A percentile compares a stretch with the other conserved stretches of the same genome.
These are phyloP conservation scores for Lutraria lutraria DNA, from an alignment of 2,888 invertebrate species.

Conservation along the genomic window DNA sequence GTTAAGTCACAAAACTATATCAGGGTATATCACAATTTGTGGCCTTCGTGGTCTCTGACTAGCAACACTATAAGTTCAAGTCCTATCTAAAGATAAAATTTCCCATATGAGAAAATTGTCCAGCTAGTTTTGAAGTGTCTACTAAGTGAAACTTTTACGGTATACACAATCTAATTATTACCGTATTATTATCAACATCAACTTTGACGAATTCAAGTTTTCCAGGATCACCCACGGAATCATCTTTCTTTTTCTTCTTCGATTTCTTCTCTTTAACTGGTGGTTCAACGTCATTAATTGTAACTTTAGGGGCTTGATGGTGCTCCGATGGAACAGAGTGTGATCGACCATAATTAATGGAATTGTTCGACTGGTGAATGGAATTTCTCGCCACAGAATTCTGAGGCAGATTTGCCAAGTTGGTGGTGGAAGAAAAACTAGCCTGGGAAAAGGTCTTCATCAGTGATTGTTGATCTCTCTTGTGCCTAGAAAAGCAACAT, in stretches of 20 bases:
- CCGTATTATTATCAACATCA: constrained; percentile 83
- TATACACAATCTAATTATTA: constrained; percentile 40
- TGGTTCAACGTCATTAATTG: not conserved
- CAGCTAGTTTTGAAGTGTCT: too few species aligned
- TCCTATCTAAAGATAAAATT: too few species aligned
- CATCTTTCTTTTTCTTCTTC: constrained; percentile 47
- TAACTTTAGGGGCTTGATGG: not conserved
- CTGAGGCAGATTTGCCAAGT: not conserved
- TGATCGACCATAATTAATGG: not conserved
- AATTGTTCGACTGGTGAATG: constrained; percentile 1
- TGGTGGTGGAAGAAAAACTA: constrained; percentile 49
- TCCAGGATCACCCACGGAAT: constrained; percentile 58
- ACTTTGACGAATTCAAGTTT: constrained; percentile 82
- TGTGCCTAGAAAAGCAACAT: constrained; percentile 64
- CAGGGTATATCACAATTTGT: too few species aligned
- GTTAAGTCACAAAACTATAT: too few species aligned
- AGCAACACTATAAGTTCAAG: too few species aligned
- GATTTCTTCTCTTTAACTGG: constrained; percentile 38
- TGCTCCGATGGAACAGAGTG: not conserved
- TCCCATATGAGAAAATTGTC: too few species aligned
- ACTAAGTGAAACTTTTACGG: too few species aligned
- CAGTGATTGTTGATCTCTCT: constrained; percentile 67
- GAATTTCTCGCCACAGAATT: constrained; percentile 5
- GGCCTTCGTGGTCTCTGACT: too few species aligned
- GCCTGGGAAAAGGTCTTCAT: constrained; percentile 71